Base-by-base conservation (phyloP, 1,140 invertebrate species). In the Armadillidium nasatum region DNA sequence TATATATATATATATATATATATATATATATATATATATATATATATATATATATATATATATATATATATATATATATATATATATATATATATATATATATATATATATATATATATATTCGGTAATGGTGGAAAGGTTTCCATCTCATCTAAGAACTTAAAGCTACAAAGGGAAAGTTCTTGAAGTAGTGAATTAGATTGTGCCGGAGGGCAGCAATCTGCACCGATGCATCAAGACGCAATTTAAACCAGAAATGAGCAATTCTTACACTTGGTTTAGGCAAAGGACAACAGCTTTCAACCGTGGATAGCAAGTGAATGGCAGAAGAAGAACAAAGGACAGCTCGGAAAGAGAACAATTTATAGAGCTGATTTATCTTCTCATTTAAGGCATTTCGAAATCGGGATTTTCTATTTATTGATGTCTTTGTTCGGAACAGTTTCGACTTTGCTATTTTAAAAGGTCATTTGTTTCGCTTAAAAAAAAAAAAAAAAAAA, bases 21-120 rank as follows among this genome's bases (percentile, higher is more conserved):
- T 60, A 60, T 60, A 60, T 60, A 4, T 60, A 60, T 60, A 60
- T 60, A 60, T 60, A 60, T 60, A 60, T 60, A 60, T 60, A 60
- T 60, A 60, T 60, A 60, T 60, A 60, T 60, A 60, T 50, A 60
- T 60, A 60, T 60, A 60, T 60, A 60, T 7, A 4, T 4, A 60
- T 60, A 60, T 60, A 60, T 60, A 60, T 60, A 60, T 60, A 60
- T 60, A 60, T 60, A 60, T 60, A 60, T 60, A 60, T 60, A 50
- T 60, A 60, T 60, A 60, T 60, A 50, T 60, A 60, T 15, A 15
- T 15, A 15, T 15, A 60, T 60, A 60, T 60, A 60, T 60, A 50
- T 60, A 60, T 60, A 60, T 60, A 60, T 60, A 60, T 60, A 60
- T 60, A 60, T 33, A 6, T 1, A 3, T 33, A 33, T 33, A 6